These are phyloP conservation scores for Maccullochella peelii DNA, from an alignment of 2,113 vertebrate genomes.

Conservation along the genomic window DNA sequence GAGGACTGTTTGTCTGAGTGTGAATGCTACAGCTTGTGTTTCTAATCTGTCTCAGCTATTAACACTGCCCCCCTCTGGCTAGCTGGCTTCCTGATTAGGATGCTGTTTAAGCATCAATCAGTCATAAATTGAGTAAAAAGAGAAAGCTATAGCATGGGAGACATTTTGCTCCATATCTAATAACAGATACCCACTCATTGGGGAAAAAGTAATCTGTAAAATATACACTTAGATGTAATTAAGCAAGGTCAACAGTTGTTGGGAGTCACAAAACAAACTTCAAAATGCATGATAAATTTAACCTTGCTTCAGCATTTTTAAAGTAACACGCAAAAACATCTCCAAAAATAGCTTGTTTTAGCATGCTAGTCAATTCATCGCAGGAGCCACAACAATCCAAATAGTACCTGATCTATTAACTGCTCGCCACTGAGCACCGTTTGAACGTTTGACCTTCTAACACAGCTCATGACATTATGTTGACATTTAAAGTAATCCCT, in stretches of 20 bases:
- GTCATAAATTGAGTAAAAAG: not conserved
- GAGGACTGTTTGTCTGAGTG: not conserved
- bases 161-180: not conserved
- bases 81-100: slow-evolving; percentile 21
- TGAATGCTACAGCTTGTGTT: slow-evolving; percentile 26
- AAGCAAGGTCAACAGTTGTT: not conserved
- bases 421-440: slow-evolving; percentile 77
- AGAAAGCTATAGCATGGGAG: not conserved
- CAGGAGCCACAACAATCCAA: slow-evolving; percentile 69
- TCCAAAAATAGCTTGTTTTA: slow-evolving; percentile 20
- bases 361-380: slow-evolving; percentile 43
- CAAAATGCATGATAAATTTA: not conserved
- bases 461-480: slow-evolving; percentile 81
- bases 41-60: slow-evolving; percentile 42
- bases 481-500: slow-evolving; percentile 85
- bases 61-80: slow-evolving; percentile 76
- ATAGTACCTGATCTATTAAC: slow-evolving; percentile 79
- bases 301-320: not conserved
- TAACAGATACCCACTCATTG: not conserved
- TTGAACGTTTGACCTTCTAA: slow-evolving; percentile 84
- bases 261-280: not conserved
- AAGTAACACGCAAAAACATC: not conserved
- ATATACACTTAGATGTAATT: not conserved
- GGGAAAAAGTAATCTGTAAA: not conserved
- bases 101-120: slow-evolving; percentile 6